Evolutionary conservation across 2,888 invertebrate species (phyloP).

Genomic region (Eristalis pertinax): DNA sequence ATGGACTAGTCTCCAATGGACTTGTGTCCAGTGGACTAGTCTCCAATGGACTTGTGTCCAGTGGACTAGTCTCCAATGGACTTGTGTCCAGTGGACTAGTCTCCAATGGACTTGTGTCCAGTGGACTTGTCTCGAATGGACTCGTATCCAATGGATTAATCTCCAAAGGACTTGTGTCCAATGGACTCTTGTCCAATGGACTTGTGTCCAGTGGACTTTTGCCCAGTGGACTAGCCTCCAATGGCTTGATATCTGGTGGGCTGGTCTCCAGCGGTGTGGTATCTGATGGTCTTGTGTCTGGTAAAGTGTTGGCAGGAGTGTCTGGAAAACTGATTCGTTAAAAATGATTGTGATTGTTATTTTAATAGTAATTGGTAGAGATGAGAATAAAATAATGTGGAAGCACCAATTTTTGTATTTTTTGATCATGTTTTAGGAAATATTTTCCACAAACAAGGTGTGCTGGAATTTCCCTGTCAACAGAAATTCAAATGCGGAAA

Average conservation of each 20-base stretch:
- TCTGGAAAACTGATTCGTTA: too few relatives aligned
- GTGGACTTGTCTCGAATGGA: neutral
- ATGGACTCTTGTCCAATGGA: neutral
- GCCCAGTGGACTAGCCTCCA: neutral
- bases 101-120: constrained; percentile 9
- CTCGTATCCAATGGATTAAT: neutral
- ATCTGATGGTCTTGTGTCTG: too few relatives aligned
- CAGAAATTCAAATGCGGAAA: too few relatives aligned
- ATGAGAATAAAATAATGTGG: too few relatives aligned
- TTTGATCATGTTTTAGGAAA: too few relatives aligned
- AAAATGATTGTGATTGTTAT: too few relatives aligned
- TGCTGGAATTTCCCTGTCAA: too few relatives aligned
- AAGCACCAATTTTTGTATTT: too few relatives aligned
- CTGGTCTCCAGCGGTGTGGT: neutral
- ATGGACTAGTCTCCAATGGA: neutral
- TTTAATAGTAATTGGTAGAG: too few relatives aligned
- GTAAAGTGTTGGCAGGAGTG: too few relatives aligned
- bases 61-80: neutral
- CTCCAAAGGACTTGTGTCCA: neutral
- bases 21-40: constrained; percentile 6
- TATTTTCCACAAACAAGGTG: too few relatives aligned
- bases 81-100: neutral
- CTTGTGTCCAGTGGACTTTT: too few relatives aligned
- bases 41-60: neutral
- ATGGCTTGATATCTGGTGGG: neutral